A percentile compares a stretch with the other conserved stretches of the same genome.
Evolutionary conservation across 2,113 vertebrate species (phyloP).

Genomic region (Nerophis ophidion): DNA sequence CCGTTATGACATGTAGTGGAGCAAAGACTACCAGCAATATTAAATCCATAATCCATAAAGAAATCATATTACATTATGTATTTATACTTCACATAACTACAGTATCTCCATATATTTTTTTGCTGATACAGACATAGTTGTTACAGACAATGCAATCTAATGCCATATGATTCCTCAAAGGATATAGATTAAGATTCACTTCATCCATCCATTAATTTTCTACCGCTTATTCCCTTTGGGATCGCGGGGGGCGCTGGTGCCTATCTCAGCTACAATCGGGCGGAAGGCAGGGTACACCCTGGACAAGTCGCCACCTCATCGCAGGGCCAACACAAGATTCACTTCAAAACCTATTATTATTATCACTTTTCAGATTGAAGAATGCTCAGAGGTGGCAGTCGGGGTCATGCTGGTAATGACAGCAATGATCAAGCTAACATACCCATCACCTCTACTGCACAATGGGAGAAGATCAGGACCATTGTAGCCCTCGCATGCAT

Average conservation of each 20-base stretch:
- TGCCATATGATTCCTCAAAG: slow-evolving; percentile 3
- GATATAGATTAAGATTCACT: neutral
- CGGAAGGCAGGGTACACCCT: too few relatives aligned
- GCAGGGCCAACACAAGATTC: too few relatives aligned
- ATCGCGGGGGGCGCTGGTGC: too few relatives aligned
- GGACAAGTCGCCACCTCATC: too few relatives aligned
- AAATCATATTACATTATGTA: too few relatives aligned
- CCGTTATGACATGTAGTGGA: slow-evolving; percentile 9
- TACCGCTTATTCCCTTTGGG: too few relatives aligned
- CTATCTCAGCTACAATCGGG: too few relatives aligned
- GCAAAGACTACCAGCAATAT: slow-evolving; percentile 15
- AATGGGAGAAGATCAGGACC: slow-evolving; percentile 20
- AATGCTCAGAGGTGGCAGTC: slow-evolving; percentile 4
- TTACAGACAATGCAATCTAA: slow-evolving; percentile 7
- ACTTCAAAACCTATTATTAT: slow-evolving; percentile 4
- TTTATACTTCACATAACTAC: too few relatives aligned
- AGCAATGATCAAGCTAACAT: slow-evolving; percentile 23
- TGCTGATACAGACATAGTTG: too few relatives aligned
- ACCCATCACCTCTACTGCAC: slow-evolving; percentile 28
- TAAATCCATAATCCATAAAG: slow-evolving; percentile 10
- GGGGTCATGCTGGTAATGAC: slow-evolving; percentile 20
- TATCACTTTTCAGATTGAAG: slow-evolving; percentile 18
- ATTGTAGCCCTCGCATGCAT: slow-evolving; percentile 19
- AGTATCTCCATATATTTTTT: too few relatives aligned
- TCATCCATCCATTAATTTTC: too few relatives aligned